Conservation (phyloP, 2,888 invertebrate genomes). For the Tupiocoris notatus region DNA sequence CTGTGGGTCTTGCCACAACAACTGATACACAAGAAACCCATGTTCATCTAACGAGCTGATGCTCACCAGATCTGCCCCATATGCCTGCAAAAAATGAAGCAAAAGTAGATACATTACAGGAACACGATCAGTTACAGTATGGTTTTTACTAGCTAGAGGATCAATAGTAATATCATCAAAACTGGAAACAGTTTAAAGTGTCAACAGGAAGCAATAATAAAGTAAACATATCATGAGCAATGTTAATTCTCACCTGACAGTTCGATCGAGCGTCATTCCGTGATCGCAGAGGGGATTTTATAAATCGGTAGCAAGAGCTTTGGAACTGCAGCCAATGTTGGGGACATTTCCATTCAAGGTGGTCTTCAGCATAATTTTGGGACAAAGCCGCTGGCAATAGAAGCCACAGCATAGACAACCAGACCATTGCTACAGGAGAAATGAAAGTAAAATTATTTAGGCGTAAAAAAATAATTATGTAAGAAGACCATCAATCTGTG, state of each 20-base stretch:
- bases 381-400: slow-evolving; percentile 1
- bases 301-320: slow-evolving; percentile 84
- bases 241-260: slow-evolving; percentile 59
- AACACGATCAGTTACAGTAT: background rate
- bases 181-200: too few species aligned
- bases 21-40: slow-evolving; percentile 76
- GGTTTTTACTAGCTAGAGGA: too few species aligned
- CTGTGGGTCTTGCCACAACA: slow-evolving; percentile 80
- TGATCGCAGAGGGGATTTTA: slow-evolving; percentile 77
- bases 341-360: slow-evolving; percentile 65
- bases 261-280: slow-evolving; percentile 78
- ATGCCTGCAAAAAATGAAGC: slow-evolving; percentile 58
- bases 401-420: background rate
- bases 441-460: background rate
- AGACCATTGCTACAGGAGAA: background rate
- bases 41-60: slow-evolving; percentile 83
- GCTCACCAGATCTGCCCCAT: slow-evolving; percentile 75
- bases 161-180: too few species aligned
- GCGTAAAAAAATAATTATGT: background rate
- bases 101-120: background rate
- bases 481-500: background rate
- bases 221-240: too few species aligned
- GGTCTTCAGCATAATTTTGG: slow-evolving; percentile 36
- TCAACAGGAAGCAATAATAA: too few species aligned
- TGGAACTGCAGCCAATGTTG: slow-evolving; percentile 81